These are phyloP conservation scores for Plutella xylostella DNA, from an alignment of 2,888 invertebrate species.

Conservation along the genomic window DNA sequence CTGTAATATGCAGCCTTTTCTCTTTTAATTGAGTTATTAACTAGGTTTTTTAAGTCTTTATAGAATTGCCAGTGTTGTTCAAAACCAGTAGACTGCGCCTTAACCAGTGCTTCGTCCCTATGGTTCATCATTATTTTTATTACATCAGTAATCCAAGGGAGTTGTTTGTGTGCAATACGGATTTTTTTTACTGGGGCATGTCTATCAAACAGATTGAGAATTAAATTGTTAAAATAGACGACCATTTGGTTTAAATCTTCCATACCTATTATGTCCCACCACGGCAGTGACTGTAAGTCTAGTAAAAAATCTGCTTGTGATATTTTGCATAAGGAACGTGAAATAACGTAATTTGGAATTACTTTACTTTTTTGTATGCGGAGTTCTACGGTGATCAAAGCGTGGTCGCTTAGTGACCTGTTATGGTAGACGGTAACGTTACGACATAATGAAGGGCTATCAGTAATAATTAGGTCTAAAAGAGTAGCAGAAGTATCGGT, in stretches of 20 bases:
- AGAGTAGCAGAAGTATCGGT: not conserved
- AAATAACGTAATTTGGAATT: not conserved
- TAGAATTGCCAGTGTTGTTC: not conserved
- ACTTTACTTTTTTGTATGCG: not conserved
- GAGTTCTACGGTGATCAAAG: not conserved
- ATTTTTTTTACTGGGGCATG: not conserved
- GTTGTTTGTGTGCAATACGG: not conserved
- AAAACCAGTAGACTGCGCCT: not conserved
- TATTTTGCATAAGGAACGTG: not conserved
- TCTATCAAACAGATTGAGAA: not conserved
- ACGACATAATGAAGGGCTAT: not conserved
- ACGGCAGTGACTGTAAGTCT: not conserved
- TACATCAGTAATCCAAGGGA: conserved; percentile 1
- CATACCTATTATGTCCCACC: not conserved
- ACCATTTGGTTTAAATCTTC: not conserved
- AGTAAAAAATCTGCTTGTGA: not conserved
- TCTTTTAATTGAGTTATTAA: conserved; percentile 1
- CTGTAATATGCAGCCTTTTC: conserved; percentile 1
- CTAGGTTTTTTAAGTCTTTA: not conserved
- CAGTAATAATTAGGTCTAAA: conserved; percentile 1
- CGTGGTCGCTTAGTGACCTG: conserved; percentile 1
- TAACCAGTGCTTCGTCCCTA: not conserved
- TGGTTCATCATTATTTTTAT: conserved; percentile 1
- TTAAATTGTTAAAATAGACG: not conserved
- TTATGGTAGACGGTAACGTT: not conserved